Conservation (phyloP, 2,888 invertebrate genomes). For the Ophonus ardosiacus region DNA sequence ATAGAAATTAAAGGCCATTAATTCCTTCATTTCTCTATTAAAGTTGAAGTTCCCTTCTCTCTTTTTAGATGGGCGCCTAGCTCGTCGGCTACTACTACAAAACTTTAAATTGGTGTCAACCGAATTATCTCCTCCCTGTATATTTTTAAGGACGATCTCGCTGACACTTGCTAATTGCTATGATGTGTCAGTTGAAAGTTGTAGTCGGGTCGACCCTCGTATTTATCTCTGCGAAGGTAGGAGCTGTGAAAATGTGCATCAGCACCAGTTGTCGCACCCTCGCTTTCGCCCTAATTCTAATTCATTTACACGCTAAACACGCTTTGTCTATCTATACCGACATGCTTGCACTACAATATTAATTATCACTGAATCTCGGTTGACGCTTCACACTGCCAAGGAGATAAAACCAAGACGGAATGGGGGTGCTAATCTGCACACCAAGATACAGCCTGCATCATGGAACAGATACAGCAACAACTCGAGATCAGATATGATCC, state of each 20-base stretch:
- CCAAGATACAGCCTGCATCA: neutral
- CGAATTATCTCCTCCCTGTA: too few relatives aligned
- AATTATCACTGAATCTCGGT: conserved; percentile 13
- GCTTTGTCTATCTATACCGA: conserved; percentile 1
- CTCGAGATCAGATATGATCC: too few relatives aligned
- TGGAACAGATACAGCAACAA: neutral
- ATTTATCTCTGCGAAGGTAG: neutral
- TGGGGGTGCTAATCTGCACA: neutral
- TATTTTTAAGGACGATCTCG: neutral
- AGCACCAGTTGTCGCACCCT: neutral
- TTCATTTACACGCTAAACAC: conserved; percentile 5
- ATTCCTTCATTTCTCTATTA: too few relatives aligned
- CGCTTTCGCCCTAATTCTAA: neutral
- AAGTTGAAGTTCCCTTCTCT: too few relatives aligned
- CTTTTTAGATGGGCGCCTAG: too few relatives aligned
- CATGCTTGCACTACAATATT: conserved; percentile 8
- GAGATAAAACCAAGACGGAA: neutral
- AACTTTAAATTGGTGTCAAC: too few relatives aligned
- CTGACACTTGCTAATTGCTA: neutral
- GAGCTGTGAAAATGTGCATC: neutral
- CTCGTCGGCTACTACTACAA: too few relatives aligned
- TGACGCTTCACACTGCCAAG: neutral
- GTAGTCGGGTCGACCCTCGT: neutral
- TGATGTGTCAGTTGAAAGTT: neutral
- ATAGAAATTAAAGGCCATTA: too few relatives aligned